Evolutionary conservation across 2,113 vertebrate species (phyloP), one percentile per base, ranked within the genome.

Genomic region (Eonycteris spelaea): DNA sequence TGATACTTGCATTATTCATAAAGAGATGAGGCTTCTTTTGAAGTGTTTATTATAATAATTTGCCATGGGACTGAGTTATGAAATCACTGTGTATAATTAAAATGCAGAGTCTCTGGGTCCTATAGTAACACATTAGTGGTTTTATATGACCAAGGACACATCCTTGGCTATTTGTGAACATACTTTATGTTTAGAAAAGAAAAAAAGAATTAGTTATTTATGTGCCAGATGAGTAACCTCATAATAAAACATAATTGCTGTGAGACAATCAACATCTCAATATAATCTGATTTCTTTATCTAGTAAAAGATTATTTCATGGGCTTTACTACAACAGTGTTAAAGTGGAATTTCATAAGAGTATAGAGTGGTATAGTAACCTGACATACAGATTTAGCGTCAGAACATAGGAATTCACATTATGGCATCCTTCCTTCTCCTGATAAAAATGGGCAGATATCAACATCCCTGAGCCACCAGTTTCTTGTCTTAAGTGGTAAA

Each of bases 1-100:
- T 97, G 4, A 26, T 91, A 53, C 26, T 38, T 88, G 40, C 90
- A 65, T 97, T 92, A 79, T 97, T 67, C 74, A 97, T 97, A 96
- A 97, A 96, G 91, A 96, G 19, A 97, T 55, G 45, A 35, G 2
- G 0, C 12, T 95, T 97, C 80, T 80, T 93, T 95, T 84, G 40
- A 91, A 93, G 89, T 92, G 57, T 22, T 96, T 97, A 95, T 97
- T 97, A 74, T 90, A 59, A 84, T 94, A 68, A 92, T 85, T 93
- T 88, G 75, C 30, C 71, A 92, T 96, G 94, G 93, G 30, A 83
- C 90, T 91, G n/a, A 94, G 78, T 96, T 95, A 93, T 75, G 73
- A 94, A 96, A 92, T 90, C 82, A 91, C 3, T 79, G 51, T 15
- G 4, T 90, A 26, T 89, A 92, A 96, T 95, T 96, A 94, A 95